Evolutionary conservation across 2,113 vertebrate genomes (phyloP).

Genomic region (Calonectris borealis): DNA sequence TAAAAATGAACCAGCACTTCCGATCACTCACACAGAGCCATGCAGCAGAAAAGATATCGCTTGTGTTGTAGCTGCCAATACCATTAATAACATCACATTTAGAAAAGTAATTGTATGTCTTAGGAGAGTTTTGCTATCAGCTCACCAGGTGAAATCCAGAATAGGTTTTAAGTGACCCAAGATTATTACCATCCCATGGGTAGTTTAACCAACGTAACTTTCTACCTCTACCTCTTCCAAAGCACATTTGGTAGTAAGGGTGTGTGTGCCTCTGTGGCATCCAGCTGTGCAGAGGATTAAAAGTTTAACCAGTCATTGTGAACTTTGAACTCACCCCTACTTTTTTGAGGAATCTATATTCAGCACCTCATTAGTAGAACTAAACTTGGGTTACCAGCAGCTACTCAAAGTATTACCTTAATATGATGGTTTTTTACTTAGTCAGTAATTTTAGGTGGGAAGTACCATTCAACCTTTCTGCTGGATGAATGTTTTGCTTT

Average conservation of each 20-base stretch:
- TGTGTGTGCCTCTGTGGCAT: background rate
- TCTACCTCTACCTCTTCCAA: background rate
- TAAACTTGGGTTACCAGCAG: background rate
- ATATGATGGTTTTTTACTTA: background rate
- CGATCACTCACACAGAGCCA: background rate
- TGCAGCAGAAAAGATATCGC: background rate
- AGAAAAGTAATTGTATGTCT: background rate
- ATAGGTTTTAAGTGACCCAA: background rate
- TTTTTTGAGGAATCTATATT: background rate
- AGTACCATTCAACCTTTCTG: background rate
- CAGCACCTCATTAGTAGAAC: background rate
- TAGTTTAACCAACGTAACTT: background rate
- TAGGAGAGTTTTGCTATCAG: background rate
- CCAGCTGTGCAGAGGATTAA: background rate
- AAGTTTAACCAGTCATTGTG: background rate
- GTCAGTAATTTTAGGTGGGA: background rate
- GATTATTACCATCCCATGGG: background rate
- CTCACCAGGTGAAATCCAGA: background rate
- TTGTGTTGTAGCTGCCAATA: background rate
- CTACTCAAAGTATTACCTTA: background rate
- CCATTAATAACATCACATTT: background rate
- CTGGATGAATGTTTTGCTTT: background rate
- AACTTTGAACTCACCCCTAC: background rate
- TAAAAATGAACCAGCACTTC: background rate
- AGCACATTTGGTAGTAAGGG: background rate